Percentiles rank a stretch among this genome's conserved stretches.
phyloP scores from a whole-genome alignment of 2,888 invertebrate genomes.

The Leptodirus hochenwartii region DNA sequence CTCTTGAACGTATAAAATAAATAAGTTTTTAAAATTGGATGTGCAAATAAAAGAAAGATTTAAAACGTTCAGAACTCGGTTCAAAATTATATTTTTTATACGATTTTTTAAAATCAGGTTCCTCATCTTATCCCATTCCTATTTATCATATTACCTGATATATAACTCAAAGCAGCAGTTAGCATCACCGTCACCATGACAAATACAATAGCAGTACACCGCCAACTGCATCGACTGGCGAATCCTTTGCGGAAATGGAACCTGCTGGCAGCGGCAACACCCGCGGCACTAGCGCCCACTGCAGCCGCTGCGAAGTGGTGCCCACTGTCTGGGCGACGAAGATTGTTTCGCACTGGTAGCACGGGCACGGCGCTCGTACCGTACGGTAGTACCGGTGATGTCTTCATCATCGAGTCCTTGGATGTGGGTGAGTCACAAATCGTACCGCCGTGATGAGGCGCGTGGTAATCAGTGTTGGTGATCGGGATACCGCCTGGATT shows the following conservation, averaged over 20 bases:
- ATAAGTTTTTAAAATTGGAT: too few relatives aligned
- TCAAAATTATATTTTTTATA: too few relatives aligned
- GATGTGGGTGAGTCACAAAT: conserved; percentile 10
- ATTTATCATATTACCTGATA: conserved; percentile 79
- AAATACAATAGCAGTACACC: conserved; percentile 77
- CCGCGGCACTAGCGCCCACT: too few relatives aligned
- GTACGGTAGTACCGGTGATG: too few relatives aligned
- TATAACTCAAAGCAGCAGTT: conserved; percentile 66
- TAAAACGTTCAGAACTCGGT: too few relatives aligned
- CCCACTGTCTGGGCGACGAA: conserved; percentile 44
- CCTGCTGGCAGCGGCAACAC: conserved; percentile 47
- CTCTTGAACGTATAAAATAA: too few relatives aligned
- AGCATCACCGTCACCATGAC: conserved; percentile 69
- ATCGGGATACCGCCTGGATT: conserved; percentile 79
- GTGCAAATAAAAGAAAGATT: too few relatives aligned
- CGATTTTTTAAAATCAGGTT: too few relatives aligned
- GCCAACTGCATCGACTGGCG: conserved; percentile 78
- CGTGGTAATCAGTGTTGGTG: conserved; percentile 43
- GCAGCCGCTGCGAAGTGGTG: too few relatives aligned
- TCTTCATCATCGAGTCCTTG: too few relatives aligned
- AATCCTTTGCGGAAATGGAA: conserved; percentile 79
- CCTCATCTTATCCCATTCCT: too few relatives aligned
- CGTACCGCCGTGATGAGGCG: conserved; percentile 36
- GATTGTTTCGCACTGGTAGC: conserved; percentile 55
- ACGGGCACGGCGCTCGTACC: conserved; percentile 38